Evolutionary conservation across 2,888 invertebrate species (phyloP), one percentile per base, ranked within the genome.

Genomic region (Drosophila robusta): DNA sequence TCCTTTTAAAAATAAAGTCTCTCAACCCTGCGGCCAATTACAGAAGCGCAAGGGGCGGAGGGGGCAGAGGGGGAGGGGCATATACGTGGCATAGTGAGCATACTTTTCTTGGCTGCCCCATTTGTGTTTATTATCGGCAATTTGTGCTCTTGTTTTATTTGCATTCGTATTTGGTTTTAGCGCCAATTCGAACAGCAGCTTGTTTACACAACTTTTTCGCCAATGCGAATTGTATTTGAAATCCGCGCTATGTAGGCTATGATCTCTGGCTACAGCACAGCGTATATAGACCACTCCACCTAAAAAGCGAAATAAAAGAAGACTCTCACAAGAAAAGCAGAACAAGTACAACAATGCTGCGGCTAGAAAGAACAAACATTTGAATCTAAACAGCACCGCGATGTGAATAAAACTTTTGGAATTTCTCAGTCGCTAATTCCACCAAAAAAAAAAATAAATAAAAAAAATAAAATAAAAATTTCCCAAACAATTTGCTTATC

Each of bases 341-440:
- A 38, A 50, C 2, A 62, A 26, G 14, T 29, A 8, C 29, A 29
- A 29, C n/a, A n/a, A n/a, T 26, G 26, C 22, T 22, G 3, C 22
- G 38, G 34, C 16, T 34, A 12, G 55, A 39, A 9, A 29, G 36
- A 8, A 63, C 70, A 64, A 61, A 63, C 62, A 67, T 64, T 62
- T 52, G 42, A 57, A 75, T 75, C 61, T 67, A 56, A 78, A 69
- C 61, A 66, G 51, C 57, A 36, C 44, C 54, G 47, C 16, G 47
- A 60, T 73, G 83, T 83, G 82, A 83, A 86, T 83, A 80, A 73
- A 80, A 70, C 76, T 70, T 61, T 78, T 78, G 86, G 84, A 86
- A 83, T 86, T 73, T 78, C 75, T 61, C 75, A 18, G 39, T 61
- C 41, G 29, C 29, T 29, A 29, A 29, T 29, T 29, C 9, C 29